A percentile compares a stretch with the other conserved stretches of the same genome.
These are phyloP conservation scores for Entomobrya proxima DNA, from an alignment of 2,888 invertebrate genomes.

Conservation along the genomic window DNA sequence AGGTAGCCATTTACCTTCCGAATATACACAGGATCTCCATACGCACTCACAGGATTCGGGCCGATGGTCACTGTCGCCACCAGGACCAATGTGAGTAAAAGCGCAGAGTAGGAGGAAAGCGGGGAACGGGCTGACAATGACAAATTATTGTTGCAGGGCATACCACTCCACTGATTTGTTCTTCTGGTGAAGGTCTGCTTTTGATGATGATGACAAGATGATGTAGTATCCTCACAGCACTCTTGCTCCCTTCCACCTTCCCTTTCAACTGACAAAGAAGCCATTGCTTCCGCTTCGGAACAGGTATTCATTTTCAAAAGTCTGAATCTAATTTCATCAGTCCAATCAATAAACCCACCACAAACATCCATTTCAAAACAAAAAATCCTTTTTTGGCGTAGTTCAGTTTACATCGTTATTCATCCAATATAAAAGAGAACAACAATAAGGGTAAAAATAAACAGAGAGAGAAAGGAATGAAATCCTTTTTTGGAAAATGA, in stretches of 20 bases:
- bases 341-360: too few species aligned
- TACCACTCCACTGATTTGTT: neutral
- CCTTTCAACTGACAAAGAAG: neutral
- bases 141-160: neutral
- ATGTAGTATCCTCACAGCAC: neutral
- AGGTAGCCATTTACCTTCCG: conserved; percentile 48
- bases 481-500: too few species aligned
- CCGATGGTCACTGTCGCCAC: conserved; percentile 11
- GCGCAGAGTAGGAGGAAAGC: neutral
- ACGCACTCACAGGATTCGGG: conserved; percentile 26
- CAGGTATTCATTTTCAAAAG: conserved; percentile 42
- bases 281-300: neutral
- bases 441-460: neutral
- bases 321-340: neutral
- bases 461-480: neutral
- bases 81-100: neutral
- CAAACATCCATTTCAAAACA: conserved; percentile 18
- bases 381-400: neutral
- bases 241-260: neutral
- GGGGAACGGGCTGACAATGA: conserved; percentile 13
- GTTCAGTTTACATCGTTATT: neutral
- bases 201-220: neutral
- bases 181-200: conserved; percentile 10
- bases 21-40: conserved; percentile 56
- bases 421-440: neutral